Evolutionary conservation across 2,888 invertebrate species (phyloP).

Genomic region (Neria commutata): DNA sequence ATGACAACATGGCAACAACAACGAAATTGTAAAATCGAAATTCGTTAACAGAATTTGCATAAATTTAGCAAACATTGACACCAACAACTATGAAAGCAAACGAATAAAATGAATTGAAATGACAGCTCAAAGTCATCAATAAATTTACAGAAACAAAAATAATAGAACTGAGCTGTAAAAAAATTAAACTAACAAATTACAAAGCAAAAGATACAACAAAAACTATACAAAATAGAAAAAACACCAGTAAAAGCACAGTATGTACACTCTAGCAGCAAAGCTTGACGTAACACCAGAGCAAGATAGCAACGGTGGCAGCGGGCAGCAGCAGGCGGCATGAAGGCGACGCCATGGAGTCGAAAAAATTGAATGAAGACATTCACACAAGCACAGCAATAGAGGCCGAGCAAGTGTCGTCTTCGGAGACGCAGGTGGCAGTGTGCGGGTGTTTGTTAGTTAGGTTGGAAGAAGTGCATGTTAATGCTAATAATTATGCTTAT

Average conservation of each 20-base stretch:
- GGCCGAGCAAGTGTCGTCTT: slow-evolving; percentile 12
- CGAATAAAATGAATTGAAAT: background rate
- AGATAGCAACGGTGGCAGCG: background rate
- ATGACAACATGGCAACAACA: no score
- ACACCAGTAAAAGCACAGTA: background rate
- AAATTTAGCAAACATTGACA: slow-evolving; percentile 28
- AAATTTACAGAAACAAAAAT: background rate
- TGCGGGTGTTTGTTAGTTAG: slow-evolving; percentile 5
- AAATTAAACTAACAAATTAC: slow-evolving; percentile 7
- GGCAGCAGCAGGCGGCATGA: background rate
- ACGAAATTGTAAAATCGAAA: background rate
- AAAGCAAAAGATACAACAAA: background rate
- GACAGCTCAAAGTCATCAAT: background rate
- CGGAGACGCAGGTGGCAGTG: background rate
- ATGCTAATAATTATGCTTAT: background rate
- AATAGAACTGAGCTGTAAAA: background rate
- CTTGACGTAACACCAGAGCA: slow-evolving; percentile 21
- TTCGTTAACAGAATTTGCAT: slow-evolving; percentile 11
- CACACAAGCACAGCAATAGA: background rate
- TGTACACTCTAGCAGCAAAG: background rate
- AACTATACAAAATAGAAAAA: background rate
- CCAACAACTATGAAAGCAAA: background rate
- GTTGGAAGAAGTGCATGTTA: background rate
- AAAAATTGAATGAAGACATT: background rate
- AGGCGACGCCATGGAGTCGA: background rate